Evolutionary conservation across 2,888 invertebrate species (phyloP).

Genomic region (Dascillus cervinus): DNA sequence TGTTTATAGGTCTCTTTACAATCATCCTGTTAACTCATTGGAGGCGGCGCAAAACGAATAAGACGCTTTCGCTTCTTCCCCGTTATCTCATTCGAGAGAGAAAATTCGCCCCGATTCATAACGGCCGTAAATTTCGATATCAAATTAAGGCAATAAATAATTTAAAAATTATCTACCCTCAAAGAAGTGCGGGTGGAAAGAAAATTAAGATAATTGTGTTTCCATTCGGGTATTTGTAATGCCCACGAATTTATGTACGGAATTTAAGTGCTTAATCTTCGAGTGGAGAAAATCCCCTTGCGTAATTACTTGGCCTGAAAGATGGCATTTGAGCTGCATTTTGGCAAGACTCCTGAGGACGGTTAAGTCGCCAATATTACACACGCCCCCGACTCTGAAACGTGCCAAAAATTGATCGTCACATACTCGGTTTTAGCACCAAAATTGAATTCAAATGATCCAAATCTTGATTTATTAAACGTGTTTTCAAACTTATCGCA

Average conservation of each 20-base stretch:
- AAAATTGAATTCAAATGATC: no score
- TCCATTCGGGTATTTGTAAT: conserved; percentile 40
- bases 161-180: conserved; percentile 32
- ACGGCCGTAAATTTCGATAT: conserved; percentile 9
- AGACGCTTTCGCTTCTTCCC: no score
- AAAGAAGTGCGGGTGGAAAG: conserved; percentile 30
- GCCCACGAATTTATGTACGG: conserved; percentile 37
- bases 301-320: conserved; percentile 40
- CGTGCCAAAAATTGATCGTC: no score
- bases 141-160: conserved; percentile 19
- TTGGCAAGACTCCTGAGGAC: conserved; percentile 22
- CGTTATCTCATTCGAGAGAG: no score
- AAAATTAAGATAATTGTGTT: conserved; percentile 42
- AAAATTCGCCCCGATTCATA: no score
- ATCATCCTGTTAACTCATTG: no score
- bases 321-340: conserved; percentile 35
- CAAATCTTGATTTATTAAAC: no score
- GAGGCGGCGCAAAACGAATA: no score
- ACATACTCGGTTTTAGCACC: no score
- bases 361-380: conserved; percentile 11
- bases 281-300: conserved; percentile 38
- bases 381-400: no score
- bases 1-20: no score
- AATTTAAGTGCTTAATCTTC: conserved; percentile 40
- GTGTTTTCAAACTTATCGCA: no score